Percentiles rank a stretch among this genome's conserved stretches.
Conservation (phyloP, 2,113 vertebrate genomes). For the Campylomormyrus tamandua region DNA sequence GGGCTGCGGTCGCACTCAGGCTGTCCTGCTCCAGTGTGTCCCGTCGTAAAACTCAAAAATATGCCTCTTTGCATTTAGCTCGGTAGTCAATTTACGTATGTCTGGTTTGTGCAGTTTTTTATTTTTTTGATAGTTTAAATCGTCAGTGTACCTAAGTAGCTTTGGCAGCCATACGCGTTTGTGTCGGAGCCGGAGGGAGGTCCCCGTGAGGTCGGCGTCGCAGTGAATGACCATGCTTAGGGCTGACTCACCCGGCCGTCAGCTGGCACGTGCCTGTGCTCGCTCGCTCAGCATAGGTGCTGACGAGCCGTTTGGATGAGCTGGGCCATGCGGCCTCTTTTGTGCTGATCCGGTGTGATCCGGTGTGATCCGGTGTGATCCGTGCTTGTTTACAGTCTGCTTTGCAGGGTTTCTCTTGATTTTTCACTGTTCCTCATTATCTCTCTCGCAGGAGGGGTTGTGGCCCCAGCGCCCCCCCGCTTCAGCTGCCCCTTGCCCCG, state of each 20-base stretch:
- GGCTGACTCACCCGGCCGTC: neutral
- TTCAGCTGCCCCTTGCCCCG: constrained; percentile 27
- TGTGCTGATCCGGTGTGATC: neutral
- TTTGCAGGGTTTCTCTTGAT: neutral
- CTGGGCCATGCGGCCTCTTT: neutral
- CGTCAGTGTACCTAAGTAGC: neutral
- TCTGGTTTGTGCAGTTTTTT: neutral
- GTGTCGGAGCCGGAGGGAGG: neutral
- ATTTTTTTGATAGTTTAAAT: neutral
- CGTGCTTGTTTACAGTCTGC: neutral
- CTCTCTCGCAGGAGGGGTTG: constrained; percentile 45
- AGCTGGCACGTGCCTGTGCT: neutral
- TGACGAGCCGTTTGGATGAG: neutral
- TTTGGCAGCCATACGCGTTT: neutral
- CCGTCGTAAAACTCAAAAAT: neutral
- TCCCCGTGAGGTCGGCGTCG: neutral
- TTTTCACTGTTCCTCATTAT: neutral
- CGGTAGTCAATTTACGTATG: neutral
- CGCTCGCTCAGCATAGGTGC: neutral
- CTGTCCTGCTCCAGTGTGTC: neutral
- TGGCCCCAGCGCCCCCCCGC: constrained; percentile 48
- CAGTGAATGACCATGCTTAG: neutral
- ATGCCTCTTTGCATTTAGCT: neutral
- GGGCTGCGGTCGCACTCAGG: neutral
- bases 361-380: neutral